These are phyloP conservation scores for Chamaedrilus cognettii DNA, from an alignment of 2,888 invertebrate genomes.

Conservation along the genomic window DNA sequence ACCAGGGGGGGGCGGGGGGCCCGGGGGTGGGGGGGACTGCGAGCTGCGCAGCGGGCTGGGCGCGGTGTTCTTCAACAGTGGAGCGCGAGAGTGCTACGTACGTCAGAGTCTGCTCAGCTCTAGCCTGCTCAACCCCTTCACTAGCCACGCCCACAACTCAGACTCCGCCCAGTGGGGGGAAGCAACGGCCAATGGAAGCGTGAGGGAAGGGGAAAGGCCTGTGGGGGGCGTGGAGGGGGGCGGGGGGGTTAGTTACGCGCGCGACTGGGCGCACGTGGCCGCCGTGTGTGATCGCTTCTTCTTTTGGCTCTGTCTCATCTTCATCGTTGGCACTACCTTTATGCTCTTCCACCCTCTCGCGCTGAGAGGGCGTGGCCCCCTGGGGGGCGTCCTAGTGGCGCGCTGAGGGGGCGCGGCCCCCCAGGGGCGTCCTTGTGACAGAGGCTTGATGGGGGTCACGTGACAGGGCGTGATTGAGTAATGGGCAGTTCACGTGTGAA, in stretches of 20 bases:
- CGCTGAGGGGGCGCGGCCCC: too few species aligned
- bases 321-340: conserved; percentile 38
- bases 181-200: not conserved
- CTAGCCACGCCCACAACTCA: too few species aligned
- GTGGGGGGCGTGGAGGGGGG: not conserved
- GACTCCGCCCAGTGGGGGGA: not conserved
- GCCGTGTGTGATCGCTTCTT: conserved; percentile 41
- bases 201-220: not conserved
- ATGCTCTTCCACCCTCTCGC: conserved; percentile 40
- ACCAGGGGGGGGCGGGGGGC: not conserved
- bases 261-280: conserved; percentile 40
- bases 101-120: not conserved
- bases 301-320: conserved; percentile 41
- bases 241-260: conserved; percentile 30
- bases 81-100: not conserved
- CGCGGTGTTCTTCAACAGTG: conserved; percentile 8
- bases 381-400: conserved; percentile 9
- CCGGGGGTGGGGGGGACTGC: not conserved
- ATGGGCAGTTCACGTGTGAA: too few species aligned
- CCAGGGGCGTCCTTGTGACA: too few species aligned
- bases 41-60: not conserved
- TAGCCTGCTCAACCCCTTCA: not conserved
- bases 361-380: not conserved
- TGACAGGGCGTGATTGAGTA: too few species aligned
- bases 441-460: too few species aligned